Evolutionary conservation across 2,113 vertebrate genomes (phyloP), one percentile per base, ranked within the genome.

Genomic region (Pterocles gutturalis): DNA sequence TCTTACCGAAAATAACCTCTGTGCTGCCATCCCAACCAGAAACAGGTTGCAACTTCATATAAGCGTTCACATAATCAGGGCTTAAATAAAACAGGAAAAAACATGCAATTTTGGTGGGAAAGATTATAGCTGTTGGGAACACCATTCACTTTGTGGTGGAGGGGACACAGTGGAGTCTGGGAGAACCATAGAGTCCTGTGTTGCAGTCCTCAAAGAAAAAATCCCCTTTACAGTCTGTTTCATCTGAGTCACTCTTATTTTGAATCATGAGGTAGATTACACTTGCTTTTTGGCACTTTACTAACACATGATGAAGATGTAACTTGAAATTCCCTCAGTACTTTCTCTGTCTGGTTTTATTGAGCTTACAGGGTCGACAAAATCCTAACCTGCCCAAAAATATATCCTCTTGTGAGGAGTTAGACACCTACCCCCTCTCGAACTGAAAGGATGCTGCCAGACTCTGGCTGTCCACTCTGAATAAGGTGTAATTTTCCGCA

Each of bases 211-310:
- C 34, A 90, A 81, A 86, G 19, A n/a, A 86, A 93, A 96, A 77
- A 67, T 53, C 36, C 22, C 38, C 60, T 90, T 81, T 94, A 36
- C 45, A 75, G 65, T 89, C 72, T 95, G 60, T 87, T 94, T 88
- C 60, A 62, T 92, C 51, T 64, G 55, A 91, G 79, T 90, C 46
- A 83, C 87, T 90, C 21, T 29, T 86, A 60, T 90, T 73, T 88
- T 92, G 88, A 92, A 92, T 96, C 76, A 64, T 89, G 79, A 90
- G 55, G 77, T 80, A 87, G 67, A 92, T 89, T 78, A 92, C 55
- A 43, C 41, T 89, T 95, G 90, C 76, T 67, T 81, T 81, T 93
- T 6, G 5, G 72, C 48, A 58, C 62, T 87, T 92, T 57, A 64
- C 21, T 81, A 96, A 75, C 76, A 61, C 3, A 1, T 93, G 80